phyloP scores from a whole-genome alignment of 1,140 invertebrate genomes.

The Rhagoletis zephyria region DNA sequence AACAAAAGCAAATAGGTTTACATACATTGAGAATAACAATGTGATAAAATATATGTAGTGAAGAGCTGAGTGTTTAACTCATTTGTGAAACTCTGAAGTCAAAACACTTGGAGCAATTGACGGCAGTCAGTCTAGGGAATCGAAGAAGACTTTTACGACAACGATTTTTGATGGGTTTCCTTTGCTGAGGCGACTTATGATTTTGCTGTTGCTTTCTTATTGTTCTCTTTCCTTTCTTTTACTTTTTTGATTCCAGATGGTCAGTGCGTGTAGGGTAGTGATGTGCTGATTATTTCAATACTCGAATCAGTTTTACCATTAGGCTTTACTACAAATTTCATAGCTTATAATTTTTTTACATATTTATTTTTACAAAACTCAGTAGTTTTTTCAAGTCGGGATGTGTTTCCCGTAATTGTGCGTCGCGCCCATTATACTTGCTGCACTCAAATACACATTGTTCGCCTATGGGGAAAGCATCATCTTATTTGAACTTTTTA shows the following conservation, averaged over 20 bases:
- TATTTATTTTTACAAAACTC: no score
- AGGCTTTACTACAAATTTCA: no score
- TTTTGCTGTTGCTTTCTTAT: background rate
- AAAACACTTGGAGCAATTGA: constrained; percentile 2
- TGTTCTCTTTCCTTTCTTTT: background rate
- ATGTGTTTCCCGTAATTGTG: no score
- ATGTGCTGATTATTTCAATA: no score
- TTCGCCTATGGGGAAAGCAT: no score
- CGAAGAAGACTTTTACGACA: background rate
- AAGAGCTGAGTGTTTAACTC: background rate
- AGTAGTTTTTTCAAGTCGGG: no score
- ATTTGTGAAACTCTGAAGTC: background rate
- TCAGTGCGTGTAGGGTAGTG: background rate
- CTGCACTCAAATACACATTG: no score
- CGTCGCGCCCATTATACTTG: no score
- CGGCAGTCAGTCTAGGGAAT: constrained; percentile 39
- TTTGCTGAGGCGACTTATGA: constrained; percentile 7
- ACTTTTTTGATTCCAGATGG: background rate
- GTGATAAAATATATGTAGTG: background rate
- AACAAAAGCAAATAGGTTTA: background rate
- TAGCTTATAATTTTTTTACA: no score
- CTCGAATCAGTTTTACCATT: no score
- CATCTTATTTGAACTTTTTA: no score
- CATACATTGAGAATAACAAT: background rate
- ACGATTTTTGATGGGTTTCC: constrained; percentile 35